phyloP scores from a whole-genome alignment of 2,888 invertebrate species.

The Nomada goodeniana region DNA sequence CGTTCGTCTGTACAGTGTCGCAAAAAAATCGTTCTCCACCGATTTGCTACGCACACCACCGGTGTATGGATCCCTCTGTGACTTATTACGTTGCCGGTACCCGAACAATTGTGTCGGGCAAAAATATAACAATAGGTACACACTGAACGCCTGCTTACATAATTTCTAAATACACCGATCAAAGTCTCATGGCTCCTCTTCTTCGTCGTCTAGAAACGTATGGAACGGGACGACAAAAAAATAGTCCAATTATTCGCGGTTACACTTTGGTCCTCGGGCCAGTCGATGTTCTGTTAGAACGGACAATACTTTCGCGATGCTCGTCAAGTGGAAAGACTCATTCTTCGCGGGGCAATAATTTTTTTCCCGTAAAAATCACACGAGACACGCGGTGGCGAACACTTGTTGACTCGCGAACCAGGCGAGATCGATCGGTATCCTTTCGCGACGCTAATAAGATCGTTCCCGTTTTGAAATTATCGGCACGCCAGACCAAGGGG shows the following conservation, averaged over 20 bases:
- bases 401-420: background rate
- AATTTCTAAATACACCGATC: constrained; percentile 9
- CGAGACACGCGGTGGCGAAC: background rate
- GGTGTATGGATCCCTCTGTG: constrained; percentile 1
- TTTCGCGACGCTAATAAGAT: background rate
- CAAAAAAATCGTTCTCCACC: background rate
- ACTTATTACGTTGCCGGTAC: background rate
- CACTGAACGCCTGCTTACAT: background rate
- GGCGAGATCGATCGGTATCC: background rate
- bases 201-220: background rate
- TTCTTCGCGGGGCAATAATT: background rate
- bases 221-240: background rate
- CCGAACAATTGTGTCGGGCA: background rate
- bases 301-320: no score
- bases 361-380: background rate
- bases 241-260: background rate
- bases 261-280: background rate
- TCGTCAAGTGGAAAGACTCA: background rate
- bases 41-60: background rate
- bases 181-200: background rate
- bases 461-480: no score
- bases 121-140: constrained; percentile 14
- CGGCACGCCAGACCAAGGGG: background rate
- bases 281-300: background rate
- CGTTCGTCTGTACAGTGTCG: background rate